Conservation (phyloP, 2,797 vertebrate genomes). For the Arrhamphus sclerolepis region DNA sequence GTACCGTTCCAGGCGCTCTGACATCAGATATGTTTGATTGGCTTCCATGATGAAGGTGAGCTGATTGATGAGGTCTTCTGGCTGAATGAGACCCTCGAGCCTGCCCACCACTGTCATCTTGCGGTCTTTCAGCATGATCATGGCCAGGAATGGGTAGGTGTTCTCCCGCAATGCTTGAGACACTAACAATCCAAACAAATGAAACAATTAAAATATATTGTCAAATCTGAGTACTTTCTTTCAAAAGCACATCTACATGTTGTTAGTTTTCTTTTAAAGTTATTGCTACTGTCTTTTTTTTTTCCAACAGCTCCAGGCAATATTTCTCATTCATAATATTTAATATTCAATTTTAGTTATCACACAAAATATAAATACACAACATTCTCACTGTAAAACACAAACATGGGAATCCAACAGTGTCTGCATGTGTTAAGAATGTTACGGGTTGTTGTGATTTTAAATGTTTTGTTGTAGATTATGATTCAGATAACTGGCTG, state of each 20-base stretch:
- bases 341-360: too few relatives aligned
- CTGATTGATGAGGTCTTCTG: constrained; percentile 96
- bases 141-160: constrained; percentile 96
- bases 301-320: too few relatives aligned
- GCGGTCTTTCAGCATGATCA: constrained; percentile 98
- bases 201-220: constrained; percentile 16
- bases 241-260: neutral
- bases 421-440: too few relatives aligned
- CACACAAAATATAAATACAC: too few relatives aligned
- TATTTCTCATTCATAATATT: too few relatives aligned
- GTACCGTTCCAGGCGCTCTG: constrained; percentile 95
- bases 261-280: neutral
- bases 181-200: constrained; percentile 74
- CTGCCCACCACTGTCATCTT: constrained; percentile 98
- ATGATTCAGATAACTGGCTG: too few relatives aligned
- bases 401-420: too few relatives aligned
- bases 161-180: constrained; percentile 97
- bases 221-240: neutral
- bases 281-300: too few relatives aligned
- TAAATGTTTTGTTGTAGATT: too few relatives aligned
- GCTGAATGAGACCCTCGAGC: constrained; percentile 95
- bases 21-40: constrained; percentile 96
- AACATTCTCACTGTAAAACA: too few relatives aligned
- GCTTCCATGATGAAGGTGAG: constrained; percentile 98
- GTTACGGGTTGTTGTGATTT: too few relatives aligned